Base-by-base conservation (phyloP, 1,140 invertebrate species). In the Archivesica marissinica region DNA sequence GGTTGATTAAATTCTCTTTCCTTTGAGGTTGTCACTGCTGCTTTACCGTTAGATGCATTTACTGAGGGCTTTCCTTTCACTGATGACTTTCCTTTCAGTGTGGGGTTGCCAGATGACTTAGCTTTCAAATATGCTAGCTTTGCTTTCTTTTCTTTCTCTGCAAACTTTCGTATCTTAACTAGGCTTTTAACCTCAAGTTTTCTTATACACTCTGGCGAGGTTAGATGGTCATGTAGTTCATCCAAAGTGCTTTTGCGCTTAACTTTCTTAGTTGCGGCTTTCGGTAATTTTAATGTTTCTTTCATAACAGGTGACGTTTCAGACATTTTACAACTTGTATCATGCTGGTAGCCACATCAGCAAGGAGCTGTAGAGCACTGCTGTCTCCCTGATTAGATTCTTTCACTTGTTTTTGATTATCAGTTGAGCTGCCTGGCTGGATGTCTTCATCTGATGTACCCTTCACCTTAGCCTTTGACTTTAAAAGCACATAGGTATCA, bases 141-240 rank as follows among this genome's bases (percentile, higher is more conserved):
- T 38, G 77, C 77, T 50, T 39, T 64, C 33, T 80, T 41, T 35
- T 66, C 77, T 41, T 39, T 64, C 23, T 64, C 54, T 7, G 66
- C 84, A 86, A 86, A 81, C 20, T 15, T 25, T 39, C 44, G 41
- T 76, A 56, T 54, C 47, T 64, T 87, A 6, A 83, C 75, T 28
- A 82, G 4, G 61, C 68, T 30, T 52, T 80, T 80, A 66, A 66
- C 17, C 35, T 41, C 77, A 80, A 80, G 13, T 35, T 47, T 47
- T 80, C 56, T 80, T 30, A 80, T 68, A 68, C 52, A 68, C 41
- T 66, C 59, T 28, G 77, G 59, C 30, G 52, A 50, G 23, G 77
- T 68, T n/a, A 80, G 41, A 52, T 80, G 54, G 39, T 66, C 77
- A 50, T 59, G 77, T 35, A 80, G 33, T 9, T 50, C 61, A 50